Base-by-base conservation (phyloP, 2,113 vertebrate genomes). In the Eclectus roratus region DNA sequence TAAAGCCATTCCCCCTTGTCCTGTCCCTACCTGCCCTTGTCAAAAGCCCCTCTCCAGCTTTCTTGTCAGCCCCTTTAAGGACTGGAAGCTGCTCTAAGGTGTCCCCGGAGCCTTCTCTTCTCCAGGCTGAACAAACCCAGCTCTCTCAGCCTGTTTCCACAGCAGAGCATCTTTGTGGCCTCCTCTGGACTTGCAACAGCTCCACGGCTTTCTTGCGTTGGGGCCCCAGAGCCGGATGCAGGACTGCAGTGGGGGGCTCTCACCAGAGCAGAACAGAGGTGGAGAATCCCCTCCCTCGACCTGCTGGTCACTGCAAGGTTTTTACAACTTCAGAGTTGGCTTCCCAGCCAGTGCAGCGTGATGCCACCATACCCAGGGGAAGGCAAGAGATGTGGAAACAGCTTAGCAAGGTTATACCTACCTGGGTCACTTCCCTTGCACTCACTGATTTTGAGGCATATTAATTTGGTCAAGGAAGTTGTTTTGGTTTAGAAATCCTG, bases 341-440 rank as follows among this genome's bases (percentile, higher is more conserved):
- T 27, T 33, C n/a, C 44, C 31, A 19, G 60, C 33, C 4, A 0
- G 4, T 20, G 39, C 35, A 37, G 44, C 2, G 2, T 0, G 17
- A n/a, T 23, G 46, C 47, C 11, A 3, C 12, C 58, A 2, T 7
- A 80, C 52, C 74, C 64, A 39, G 53, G 49, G 58, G 17, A 60
- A 88, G 25, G 53, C 64, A 63, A 65, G 41, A 81, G 37, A 14
- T 8, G 20, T 0, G 8, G 71, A n/a, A 41, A 8, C 9, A 13
- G 33, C 50, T 27, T 35, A 44, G 60, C 35, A 68, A 63, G 56
- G 50, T 80, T 74, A 15, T 4, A 28, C 27, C 60, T 3, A 17
- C 74, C 65, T 19, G 29, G 12, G 14, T 1, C 20, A 5, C 0
- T 50, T 29, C 23, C 41, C 60, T 78, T 1, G 49, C 0, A 11